Evolutionary conservation across 2,888 invertebrate genomes (phyloP).

Genomic region (Exephanes ischioxanthus): DNA sequence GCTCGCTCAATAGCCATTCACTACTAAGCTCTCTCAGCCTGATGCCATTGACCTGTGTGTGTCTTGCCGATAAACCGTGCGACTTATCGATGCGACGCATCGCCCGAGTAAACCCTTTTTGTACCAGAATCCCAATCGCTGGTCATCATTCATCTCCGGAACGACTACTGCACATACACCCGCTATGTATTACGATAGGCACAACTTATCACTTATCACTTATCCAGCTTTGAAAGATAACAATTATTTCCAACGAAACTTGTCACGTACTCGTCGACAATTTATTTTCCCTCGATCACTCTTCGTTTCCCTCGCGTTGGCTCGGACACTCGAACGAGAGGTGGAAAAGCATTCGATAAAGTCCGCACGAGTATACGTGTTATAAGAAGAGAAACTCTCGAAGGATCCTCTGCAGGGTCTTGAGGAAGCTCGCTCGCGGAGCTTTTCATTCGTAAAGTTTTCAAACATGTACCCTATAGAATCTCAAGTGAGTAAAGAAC

Average conservation of each 20-base stretch:
- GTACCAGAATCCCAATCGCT: constrained; percentile 7
- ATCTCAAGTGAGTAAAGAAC: neutral
- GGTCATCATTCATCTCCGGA: neutral
- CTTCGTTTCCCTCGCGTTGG: neutral
- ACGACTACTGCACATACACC: neutral
- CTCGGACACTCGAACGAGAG: neutral
- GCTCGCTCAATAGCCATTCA: constrained; percentile 77
- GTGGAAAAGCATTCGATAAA: neutral
- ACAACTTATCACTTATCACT: neutral
- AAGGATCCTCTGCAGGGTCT: constrained; percentile 35
- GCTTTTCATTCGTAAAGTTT: constrained; percentile 61
- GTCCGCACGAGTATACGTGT: constrained; percentile 1
- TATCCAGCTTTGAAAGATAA: neutral
- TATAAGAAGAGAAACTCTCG: constrained; percentile 36
- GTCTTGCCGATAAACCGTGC: constrained; percentile 44
- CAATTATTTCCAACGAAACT: constrained; percentile 35
- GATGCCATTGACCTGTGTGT: constrained; percentile 12
- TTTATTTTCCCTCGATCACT: constrained; percentile 22
- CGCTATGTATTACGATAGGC: neutral
- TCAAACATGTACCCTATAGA: constrained; percentile 24
- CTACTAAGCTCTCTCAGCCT: constrained; percentile 40
- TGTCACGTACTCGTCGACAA: neutral
- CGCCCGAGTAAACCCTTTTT: constrained; percentile 30
- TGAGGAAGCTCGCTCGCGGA: constrained; percentile 32
- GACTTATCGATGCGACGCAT: constrained; percentile 44